phyloP scores from a whole-genome alignment of 2,797 vertebrate genomes.

The Botia kubotai region DNA sequence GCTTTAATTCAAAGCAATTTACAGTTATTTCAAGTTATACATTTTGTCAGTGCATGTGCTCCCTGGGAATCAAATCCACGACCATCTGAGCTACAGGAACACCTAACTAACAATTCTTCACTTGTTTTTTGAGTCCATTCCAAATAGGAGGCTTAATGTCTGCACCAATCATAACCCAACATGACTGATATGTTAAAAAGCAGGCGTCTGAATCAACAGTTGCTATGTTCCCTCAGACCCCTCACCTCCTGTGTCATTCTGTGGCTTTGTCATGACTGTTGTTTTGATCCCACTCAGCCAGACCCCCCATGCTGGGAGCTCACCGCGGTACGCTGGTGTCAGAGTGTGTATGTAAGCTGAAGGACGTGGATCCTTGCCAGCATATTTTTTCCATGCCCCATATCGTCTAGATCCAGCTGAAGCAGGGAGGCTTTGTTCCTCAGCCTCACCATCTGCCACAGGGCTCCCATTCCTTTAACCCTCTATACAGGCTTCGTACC shows the following conservation, averaged over 20 bases:
- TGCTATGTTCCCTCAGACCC: conserved; percentile 49
- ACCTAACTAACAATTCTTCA: neutral
- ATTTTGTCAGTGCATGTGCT: no score
- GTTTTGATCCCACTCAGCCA: conserved; percentile 78
- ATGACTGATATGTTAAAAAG: conserved; percentile 58
- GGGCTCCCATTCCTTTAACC: conserved; percentile 54
- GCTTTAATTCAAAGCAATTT: no score
- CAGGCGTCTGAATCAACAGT: conserved; percentile 63
- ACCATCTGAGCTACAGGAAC: no score
- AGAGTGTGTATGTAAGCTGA: conserved; percentile 75
- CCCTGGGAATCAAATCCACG: no score
- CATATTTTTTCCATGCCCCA: conserved; percentile 77
- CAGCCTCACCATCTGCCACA: conserved; percentile 76
- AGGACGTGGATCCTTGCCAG: conserved; percentile 81
- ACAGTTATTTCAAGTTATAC: no score
- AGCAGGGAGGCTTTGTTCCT: conserved; percentile 68
- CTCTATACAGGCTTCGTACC: conserved; percentile 51
- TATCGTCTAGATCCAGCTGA: conserved; percentile 75
- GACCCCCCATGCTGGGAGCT: conserved; percentile 70
- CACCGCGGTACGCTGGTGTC: conserved; percentile 64
- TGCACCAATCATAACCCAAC: conserved; percentile 24
- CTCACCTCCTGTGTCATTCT: conserved; percentile 64
- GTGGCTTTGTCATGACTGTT: conserved; percentile 60
- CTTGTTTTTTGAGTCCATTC: conserved; percentile 27
- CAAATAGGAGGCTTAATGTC: conserved; percentile 10